phyloP scores from a whole-genome alignment of 2,888 invertebrate genomes.

The Monochamus alternatus region DNA sequence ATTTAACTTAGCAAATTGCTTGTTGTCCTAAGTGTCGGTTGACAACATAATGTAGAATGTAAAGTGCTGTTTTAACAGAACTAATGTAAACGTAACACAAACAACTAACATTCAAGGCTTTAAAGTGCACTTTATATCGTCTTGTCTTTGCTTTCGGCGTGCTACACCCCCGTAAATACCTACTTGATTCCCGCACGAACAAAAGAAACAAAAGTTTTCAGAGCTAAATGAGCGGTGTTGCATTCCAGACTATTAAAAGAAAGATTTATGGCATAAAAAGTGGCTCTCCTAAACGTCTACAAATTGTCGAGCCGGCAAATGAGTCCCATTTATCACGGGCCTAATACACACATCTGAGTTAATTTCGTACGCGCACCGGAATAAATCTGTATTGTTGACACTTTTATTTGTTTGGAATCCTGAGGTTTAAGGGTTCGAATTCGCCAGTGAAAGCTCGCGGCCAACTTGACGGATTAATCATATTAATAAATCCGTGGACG shows the following conservation, averaged over 20 bases:
- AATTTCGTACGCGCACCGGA: conserved; percentile 64
- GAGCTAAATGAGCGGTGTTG: conserved; percentile 42
- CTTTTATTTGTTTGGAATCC: conserved; percentile 64
- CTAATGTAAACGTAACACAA: conserved; percentile 29
- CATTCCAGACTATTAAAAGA: conserved; percentile 69
- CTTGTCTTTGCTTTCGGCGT: conserved; percentile 3
- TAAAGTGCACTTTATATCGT: conserved; percentile 20
- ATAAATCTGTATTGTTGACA: conserved; percentile 67
- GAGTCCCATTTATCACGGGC: conserved; percentile 69
- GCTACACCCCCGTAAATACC: conserved; percentile 33
- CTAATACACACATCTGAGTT: conserved; percentile 67
- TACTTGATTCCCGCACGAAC: conserved; percentile 20
- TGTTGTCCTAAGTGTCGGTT: conserved; percentile 22
- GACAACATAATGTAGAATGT: conserved; percentile 24
- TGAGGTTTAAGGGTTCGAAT: conserved; percentile 46
- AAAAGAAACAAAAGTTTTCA: conserved; percentile 36
- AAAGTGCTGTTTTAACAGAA: conserved; percentile 11
- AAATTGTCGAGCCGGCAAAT: conserved; percentile 72
- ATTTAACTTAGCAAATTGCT: conserved; percentile 23
- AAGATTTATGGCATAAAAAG: conserved; percentile 69
- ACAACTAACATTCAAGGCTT: conserved; percentile 22
- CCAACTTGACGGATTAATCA: not conserved
- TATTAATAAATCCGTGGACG: not conserved
- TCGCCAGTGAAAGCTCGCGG: conserved; percentile 15
- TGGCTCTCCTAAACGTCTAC: conserved; percentile 71